phyloP scores from a whole-genome alignment of 2,113 vertebrate genomes.

The Carassius gibelio region DNA sequence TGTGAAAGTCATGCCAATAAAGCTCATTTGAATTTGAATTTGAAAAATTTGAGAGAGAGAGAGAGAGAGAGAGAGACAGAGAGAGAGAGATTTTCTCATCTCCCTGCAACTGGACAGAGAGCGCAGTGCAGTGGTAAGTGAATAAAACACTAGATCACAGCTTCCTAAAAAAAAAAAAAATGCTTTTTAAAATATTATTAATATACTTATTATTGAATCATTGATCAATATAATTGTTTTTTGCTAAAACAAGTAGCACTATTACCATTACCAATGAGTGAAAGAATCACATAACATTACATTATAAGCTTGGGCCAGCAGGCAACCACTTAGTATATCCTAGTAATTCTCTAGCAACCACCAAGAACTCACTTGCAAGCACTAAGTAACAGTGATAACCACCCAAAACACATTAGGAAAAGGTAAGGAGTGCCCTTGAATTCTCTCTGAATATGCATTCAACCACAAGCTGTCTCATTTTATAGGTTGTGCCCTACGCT shows the following conservation, averaged over 20 bases:
- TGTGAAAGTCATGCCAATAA: no score
- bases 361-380: neutral
- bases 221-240: neutral
- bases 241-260: neutral
- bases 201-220: neutral
- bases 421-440: neutral
- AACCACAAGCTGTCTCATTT: neutral
- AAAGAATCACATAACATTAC: neutral
- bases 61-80: neutral
- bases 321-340: neutral
- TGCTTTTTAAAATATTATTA: neutral
- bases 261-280: neutral
- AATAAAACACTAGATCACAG: neutral
- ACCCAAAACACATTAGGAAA: neutral
- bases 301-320: neutral
- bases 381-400: neutral
- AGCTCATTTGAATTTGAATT: no score
- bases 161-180: neutral
- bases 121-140: constrained; percentile 8
- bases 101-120: neutral
- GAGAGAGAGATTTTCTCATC: neutral
- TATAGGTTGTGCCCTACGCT: neutral
- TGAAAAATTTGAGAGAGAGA: no score
- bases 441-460: neutral
- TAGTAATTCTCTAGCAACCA: neutral